These are phyloP conservation scores for Apamea epomidion DNA, from an alignment of 2,888 invertebrate genomes.

Conservation along the genomic window DNA sequence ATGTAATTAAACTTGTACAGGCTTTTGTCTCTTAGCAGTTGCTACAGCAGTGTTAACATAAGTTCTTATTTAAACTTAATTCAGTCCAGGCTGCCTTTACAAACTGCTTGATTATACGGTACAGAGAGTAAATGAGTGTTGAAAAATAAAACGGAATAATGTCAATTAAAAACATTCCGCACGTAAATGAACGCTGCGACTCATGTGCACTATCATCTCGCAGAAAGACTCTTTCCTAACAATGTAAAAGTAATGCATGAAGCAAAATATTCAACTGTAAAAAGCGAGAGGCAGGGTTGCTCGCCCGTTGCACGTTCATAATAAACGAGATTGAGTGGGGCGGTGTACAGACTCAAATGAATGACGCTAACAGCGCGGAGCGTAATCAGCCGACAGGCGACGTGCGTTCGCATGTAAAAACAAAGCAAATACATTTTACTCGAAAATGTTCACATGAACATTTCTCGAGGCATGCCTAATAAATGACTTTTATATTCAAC, in stretches of 20 bases:
- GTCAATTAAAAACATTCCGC: slow-evolving; percentile 66
- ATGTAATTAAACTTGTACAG: slow-evolving; percentile 23
- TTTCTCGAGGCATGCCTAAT: slow-evolving; percentile 67
- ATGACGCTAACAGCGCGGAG: slow-evolving; percentile 84
- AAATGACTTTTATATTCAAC: slow-evolving; percentile 69
- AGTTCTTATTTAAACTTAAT: slow-evolving; percentile 44
- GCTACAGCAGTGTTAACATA: slow-evolving; percentile 21
- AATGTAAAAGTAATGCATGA: slow-evolving; percentile 81
- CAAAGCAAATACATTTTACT: slow-evolving; percentile 82
- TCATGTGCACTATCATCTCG: slow-evolving; percentile 70
- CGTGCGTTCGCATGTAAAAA: slow-evolving; percentile 83
- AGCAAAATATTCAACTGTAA: slow-evolving; percentile 85
- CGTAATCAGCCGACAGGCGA: slow-evolving; percentile 87
- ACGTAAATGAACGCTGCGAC: slow-evolving; percentile 62
- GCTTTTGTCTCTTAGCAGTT: slow-evolving; percentile 32
- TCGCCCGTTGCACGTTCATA: slow-evolving; percentile 84
- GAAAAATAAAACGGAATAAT: slow-evolving; percentile 60
- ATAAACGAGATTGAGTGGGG: slow-evolving; percentile 89
- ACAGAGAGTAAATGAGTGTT: slow-evolving; percentile 35
- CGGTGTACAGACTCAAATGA: slow-evolving; percentile 86
- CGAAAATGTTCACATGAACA: slow-evolving; percentile 72
- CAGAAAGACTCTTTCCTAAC: slow-evolving; percentile 76
- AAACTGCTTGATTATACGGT: slow-evolving; percentile 48
- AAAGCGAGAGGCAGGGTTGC: slow-evolving; percentile 80
- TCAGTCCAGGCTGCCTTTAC: slow-evolving; percentile 24